Percentiles rank a stretch among this genome's conserved stretches.
Evolutionary conservation across 2,797 vertebrate genomes (phyloP).

Genomic region (Antrozous pallidus): DNA sequence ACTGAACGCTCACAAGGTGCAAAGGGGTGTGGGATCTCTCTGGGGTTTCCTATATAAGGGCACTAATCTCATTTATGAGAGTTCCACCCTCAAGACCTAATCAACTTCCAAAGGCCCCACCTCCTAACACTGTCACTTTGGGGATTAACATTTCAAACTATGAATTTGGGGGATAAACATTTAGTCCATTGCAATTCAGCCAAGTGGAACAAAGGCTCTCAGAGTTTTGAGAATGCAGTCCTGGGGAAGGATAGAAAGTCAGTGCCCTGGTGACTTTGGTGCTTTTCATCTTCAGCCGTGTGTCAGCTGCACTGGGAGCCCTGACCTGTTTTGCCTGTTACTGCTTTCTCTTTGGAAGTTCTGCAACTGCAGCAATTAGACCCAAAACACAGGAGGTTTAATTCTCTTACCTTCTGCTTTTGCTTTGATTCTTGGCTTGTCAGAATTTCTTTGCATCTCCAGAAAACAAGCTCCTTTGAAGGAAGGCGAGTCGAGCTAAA

Average conservation of each 20-base stretch:
- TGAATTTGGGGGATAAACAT: background rate
- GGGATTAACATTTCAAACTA: background rate
- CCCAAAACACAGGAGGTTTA: background rate
- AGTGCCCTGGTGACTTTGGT: background rate
- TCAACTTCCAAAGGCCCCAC: background rate
- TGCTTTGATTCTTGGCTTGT: conserved; percentile 27
- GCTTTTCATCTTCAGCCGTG: background rate
- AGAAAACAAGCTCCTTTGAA: background rate
- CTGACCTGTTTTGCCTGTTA: background rate
- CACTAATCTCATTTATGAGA: background rate
- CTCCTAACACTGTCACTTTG: background rate
- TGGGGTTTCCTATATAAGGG: background rate
- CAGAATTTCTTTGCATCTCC: background rate
- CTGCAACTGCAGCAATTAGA: background rate
- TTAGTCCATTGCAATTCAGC: background rate
- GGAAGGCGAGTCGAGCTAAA: background rate
- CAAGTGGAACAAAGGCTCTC: background rate
- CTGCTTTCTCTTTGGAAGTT: background rate
- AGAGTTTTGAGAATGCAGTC: background rate
- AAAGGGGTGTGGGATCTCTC: background rate
- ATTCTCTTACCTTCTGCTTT: background rate
- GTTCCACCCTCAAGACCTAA: background rate
- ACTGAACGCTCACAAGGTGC: background rate
- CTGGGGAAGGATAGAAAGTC: background rate
- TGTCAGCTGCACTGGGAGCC: background rate